Base-by-base conservation (phyloP, 2,888 invertebrate species). In the Ennomos fuscantarius region DNA sequence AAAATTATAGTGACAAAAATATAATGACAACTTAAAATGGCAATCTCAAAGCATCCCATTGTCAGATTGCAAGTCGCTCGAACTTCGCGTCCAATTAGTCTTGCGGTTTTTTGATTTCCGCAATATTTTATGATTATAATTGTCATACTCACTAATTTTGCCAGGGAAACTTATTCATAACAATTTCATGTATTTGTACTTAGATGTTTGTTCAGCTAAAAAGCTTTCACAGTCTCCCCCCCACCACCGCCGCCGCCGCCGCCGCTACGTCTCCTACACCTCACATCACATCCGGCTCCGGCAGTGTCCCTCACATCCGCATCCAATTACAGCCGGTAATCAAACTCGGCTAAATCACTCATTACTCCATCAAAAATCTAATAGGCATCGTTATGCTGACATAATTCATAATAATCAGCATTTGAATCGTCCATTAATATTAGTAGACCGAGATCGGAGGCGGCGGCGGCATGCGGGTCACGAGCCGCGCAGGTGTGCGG, bases 401-500 rank as follows among this genome's bases (percentile, higher is more conserved):
- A 49, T 62, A 61, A 64, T 64, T 74, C 71, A 69, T 74, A 74
- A 74, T 67, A 74, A 74, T 67, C 65, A 66, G 66, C 66, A 71
- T 70, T 73, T 69, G 68, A 76, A 73, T 76, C 69, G 58, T 43
- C 53, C 57, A 63, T 66, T 67, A 62, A 54, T 60, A 53, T 59
- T 48, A 33, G 49, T 53, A 35, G 39, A 60, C 62, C 56, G 63
- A 62, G 63, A 60, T 60, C 63, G 42, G 54, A 57, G 51, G 41
- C 49, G 48, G 59, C 49, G 32, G 47, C 2, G 51, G 46, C 52
- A 56, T 53, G 62, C 86, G 56, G 67, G 66, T 78, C 87, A 83
- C 84, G 84, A 65, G 62, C 62, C 65, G 74, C 83, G 82, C 89
- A 89, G 86, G 84, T 88, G 89, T 81, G 81, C 81, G 68, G 75